Evolutionary conservation across 2,113 vertebrate species (phyloP), one percentile per base, ranked within the genome.

Genomic region (Sciurus niger): DNA sequence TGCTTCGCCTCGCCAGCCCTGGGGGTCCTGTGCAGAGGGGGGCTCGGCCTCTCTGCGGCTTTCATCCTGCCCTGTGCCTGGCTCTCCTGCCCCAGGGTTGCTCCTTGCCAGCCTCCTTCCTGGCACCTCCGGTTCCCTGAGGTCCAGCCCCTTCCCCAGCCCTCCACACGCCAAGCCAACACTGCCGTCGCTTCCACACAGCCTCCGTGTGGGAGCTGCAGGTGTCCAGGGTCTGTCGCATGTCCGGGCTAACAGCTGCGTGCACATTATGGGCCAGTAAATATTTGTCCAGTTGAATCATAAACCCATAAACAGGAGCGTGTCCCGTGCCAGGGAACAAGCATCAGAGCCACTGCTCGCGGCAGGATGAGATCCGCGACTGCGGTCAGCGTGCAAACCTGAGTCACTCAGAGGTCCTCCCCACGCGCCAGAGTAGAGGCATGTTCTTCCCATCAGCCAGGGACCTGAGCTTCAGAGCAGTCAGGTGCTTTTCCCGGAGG

Each of bases 231-330:
- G 37, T 20, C 53, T 84, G 28, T 22, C 78, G 1, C 34, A 9
- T 20, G 32, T 74, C 48, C 58, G n/a, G 32, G 58, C 72, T 82
- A 67, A 70, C 48, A n/a, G 24, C 55, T 48, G 24, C 22, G 6
- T 84, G 9, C 48, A 53, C 0, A 34, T 9, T 43, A 68, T 4
- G 48, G 43, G 25, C 34, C 78, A 58, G 46, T 30, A 87, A 83
- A 87, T 73, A 65, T 63, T 68, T 80, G 60, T 43, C 89, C 84
- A 67, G 46, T 25, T 89, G n/a, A 68, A 34, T 79, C 70, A 84
- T n/a, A 77, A 55, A 70, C 43, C 34, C 48, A 90, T 65, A 79
- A 89, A 53, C 6, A 96, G 72, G 10, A 83, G 34, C 83, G 58
- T n/a, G 25, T 67, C 43, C 34, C 28, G 12, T 92, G 40, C n/a